Percentiles rank a stretch among this genome's conserved stretches.
Conservation (phyloP, 2,797 vertebrate species). For the Gobio occitaniae region DNA sequence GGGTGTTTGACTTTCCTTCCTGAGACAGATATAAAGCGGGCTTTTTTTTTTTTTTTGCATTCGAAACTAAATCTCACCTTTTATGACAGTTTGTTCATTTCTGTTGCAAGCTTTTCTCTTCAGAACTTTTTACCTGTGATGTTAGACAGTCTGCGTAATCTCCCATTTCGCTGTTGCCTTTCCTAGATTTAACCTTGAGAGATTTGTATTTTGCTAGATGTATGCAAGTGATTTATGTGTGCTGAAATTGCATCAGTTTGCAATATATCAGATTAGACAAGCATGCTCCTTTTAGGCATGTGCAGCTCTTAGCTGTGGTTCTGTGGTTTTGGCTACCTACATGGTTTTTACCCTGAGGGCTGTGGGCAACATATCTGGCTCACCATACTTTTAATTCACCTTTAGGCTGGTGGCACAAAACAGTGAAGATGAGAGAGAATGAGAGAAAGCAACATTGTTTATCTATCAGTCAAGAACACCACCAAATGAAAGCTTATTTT, state of each 20-base stretch:
- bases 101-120: slow-evolving; percentile 14
- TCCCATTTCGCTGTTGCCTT: background rate
- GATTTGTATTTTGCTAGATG: background rate
- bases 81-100: slow-evolving; percentile 37
- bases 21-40: background rate
- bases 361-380: slow-evolving; percentile 62
- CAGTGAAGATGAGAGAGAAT: background rate
- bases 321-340: slow-evolving; percentile 76
- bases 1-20: slow-evolving; percentile 32
- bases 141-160: background rate
- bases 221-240: background rate
- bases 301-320: slow-evolving; percentile 55
- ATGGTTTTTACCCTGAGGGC: slow-evolving; percentile 54
- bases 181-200: background rate
- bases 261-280: slow-evolving; percentile 27
- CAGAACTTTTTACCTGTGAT: background rate
- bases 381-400: slow-evolving; percentile 27
- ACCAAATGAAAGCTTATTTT: background rate
- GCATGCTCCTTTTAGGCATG: slow-evolving; percentile 22
- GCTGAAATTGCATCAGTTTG: slow-evolving; percentile 11
- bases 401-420: background rate
- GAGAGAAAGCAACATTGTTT: background rate
- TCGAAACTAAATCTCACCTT: slow-evolving; percentile 30
- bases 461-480: background rate
- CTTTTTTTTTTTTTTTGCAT: background rate